These are phyloP conservation scores for Bradypus variegatus DNA, from an alignment of 2,797 vertebrate species.

Conservation along the genomic window DNA sequence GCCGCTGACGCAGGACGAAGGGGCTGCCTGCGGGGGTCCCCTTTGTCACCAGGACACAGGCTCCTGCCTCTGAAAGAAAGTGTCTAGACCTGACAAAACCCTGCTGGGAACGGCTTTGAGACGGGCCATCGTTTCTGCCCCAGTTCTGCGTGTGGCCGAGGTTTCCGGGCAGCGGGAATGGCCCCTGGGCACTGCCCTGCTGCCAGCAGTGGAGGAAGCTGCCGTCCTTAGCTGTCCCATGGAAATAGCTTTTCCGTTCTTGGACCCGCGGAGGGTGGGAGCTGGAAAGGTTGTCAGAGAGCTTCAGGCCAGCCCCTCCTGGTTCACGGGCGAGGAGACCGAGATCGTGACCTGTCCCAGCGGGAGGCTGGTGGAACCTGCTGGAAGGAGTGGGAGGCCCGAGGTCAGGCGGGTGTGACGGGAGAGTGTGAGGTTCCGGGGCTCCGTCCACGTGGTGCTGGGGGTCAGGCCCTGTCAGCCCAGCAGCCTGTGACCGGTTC, in stretches of 20 bases:
- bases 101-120: too few relatives aligned
- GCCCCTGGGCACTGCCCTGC: too few relatives aligned
- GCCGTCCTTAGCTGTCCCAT: neutral
- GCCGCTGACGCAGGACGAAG: too few relatives aligned
- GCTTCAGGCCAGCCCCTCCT: too few relatives aligned
- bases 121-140: too few relatives aligned
- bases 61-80: neutral
- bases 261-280: neutral
- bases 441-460: too few relatives aligned
- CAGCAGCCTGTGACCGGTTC: too few relatives aligned
- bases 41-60: fast-evolving
- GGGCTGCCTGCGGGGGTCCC: too few relatives aligned
- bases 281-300: neutral
- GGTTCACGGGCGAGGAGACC: neutral
- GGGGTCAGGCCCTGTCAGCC: too few relatives aligned
- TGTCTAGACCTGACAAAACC: neutral
- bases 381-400: neutral
- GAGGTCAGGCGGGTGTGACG: neutral
- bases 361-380: neutral
- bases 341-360: neutral
- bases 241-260: neutral
- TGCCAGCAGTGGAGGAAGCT: neutral
- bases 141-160: fast-evolving
- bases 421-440: too few relatives aligned
- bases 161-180: neutral